phyloP scores from a whole-genome alignment of 2,888 invertebrate genomes.

The Calameuta idolon region DNA sequence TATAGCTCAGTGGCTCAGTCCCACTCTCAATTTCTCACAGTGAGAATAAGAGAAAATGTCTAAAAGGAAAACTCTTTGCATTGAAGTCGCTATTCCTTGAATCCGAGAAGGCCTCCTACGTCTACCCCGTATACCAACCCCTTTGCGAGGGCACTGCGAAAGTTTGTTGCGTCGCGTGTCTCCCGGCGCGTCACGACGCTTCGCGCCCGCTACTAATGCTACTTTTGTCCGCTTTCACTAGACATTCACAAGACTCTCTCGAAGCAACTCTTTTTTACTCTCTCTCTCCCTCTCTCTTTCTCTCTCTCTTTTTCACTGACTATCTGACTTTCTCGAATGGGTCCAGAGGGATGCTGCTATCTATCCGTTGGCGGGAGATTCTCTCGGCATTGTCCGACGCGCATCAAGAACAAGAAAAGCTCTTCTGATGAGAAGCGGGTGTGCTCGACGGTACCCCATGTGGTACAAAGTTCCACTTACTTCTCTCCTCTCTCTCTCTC shows the following conservation, averaged over 20 bases:
- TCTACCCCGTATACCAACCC: constrained; percentile 21
- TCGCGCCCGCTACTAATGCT: constrained; percentile 34
- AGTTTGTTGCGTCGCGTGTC: constrained; percentile 41
- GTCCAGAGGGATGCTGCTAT: neutral
- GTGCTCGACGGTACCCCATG: constrained; percentile 4
- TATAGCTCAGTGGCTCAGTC: neutral
- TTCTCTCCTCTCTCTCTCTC: constrained; percentile 21
- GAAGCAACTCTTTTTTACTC: constrained; percentile 1
- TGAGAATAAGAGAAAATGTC: neutral
- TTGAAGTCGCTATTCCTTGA: constrained; percentile 44
- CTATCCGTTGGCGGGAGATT: constrained; percentile 39
- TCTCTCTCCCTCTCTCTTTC: constrained; percentile 18
- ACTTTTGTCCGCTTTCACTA: constrained; percentile 52
- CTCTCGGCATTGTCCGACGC: constrained; percentile 60
- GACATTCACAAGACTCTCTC: constrained; percentile 43
- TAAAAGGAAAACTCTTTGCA: constrained; percentile 5
- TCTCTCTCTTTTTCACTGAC: constrained; percentile 20
- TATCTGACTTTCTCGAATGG: constrained; percentile 20
- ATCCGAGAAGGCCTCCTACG: constrained; percentile 40
- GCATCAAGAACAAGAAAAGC: constrained; percentile 59
- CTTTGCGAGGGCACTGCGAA: constrained; percentile 35
- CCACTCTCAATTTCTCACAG: neutral
- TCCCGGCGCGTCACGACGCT: constrained; percentile 31
- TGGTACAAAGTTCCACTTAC: constrained; percentile 27
- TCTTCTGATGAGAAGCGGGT: constrained; percentile 48